Evolutionary conservation across 37 sponge, comb jelly and placozoan genomes (phyloP), one percentile per base, ranked within the genome.

Genomic region (Mnemiopsis leidyi): DNA sequence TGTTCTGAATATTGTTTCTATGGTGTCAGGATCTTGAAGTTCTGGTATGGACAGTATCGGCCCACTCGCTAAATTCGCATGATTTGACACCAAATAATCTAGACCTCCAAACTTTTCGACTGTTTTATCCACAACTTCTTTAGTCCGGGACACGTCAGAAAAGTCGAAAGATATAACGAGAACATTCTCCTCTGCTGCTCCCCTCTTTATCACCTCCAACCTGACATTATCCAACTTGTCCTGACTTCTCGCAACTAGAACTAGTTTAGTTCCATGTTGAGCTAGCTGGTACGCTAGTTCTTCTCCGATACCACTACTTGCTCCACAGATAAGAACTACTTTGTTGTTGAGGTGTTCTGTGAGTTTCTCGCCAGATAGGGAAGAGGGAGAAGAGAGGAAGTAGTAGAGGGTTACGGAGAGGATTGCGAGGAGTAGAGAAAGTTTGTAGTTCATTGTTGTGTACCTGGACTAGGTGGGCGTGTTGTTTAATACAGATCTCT

Each of bases 321-420:
- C 79, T 31, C 79, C 79, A 77, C 79, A 77, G 20, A 77, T 77
- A 5, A 77, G 79, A 5, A 77, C 79, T 34, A 77, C 79, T 32
- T 77, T 77, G 34, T 34, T 36, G 0, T 31, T 34, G 36, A 77
- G 36, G 0, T 77, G 34, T 77, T 26, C 21, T 31, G 20, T 26
- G 79, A 77, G 79, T 32, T 28, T 1, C 0, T 1, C 18, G 79
- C 33, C 79, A 21, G 79, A 32, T 1, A 77, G 36, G 35, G 79
- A 36, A 1, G 34, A 16, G 36, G 32, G 2, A 32, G 79, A 36
- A 34, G 20, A 16, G 79, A 77, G 79, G 79, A 77, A 32, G 79
- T 77, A 77, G 79, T 77, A 77, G 32, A 77, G 20, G 20, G 32
- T 20, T 3, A 9, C 32, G 9, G 79, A 26, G 35, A 77, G 1